These are phyloP conservation scores for Drosophila navojoa DNA, from an alignment of 1,140 invertebrate species.

Conservation along the genomic window DNA sequence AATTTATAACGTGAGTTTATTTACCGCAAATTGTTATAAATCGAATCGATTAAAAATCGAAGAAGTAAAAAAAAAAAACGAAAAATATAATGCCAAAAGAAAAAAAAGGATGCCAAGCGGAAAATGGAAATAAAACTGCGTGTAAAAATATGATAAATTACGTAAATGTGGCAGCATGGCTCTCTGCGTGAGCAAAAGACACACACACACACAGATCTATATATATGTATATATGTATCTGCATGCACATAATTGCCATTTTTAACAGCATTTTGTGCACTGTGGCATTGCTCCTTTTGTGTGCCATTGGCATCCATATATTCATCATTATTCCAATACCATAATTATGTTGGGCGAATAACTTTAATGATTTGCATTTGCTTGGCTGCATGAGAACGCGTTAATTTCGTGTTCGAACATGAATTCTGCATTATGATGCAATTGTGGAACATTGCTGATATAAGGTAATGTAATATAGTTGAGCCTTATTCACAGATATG, in stretches of 20 bases:
- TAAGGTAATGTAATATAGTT: not conserved
- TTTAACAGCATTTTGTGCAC: slow-evolving; percentile 55
- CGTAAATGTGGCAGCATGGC: slow-evolving; percentile 49
- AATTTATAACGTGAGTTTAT: slow-evolving; percentile 71
- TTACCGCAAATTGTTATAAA: slow-evolving; percentile 77
- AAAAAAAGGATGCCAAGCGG: slow-evolving; percentile 25
- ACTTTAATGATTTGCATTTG: slow-evolving; percentile 39
- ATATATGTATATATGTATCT: not conserved
- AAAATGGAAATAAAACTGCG: slow-evolving; percentile 62
- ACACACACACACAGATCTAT: too few species aligned
- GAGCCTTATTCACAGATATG: too few species aligned
- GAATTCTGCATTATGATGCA: slow-evolving; percentile 17
- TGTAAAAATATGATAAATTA: slow-evolving; percentile 75
- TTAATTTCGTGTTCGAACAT: slow-evolving; percentile 4
- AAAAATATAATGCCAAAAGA: not conserved
- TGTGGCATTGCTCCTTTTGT: slow-evolving; percentile 14
- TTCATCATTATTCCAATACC: slow-evolving; percentile 31
- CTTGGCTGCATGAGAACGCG: slow-evolving; percentile 20
- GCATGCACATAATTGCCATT: slow-evolving; percentile 66
- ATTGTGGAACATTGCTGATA: not conserved
- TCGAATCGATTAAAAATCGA: slow-evolving; percentile 67
- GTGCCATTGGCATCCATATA: slow-evolving; percentile 15
- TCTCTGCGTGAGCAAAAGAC: slow-evolving; percentile 1
- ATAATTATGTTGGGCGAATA: slow-evolving; percentile 44
- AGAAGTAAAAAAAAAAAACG: slow-evolving; percentile 53